phyloP scores from a whole-genome alignment of 2,113 vertebrate genomes.

The Datnioides undecimradiatus region DNA sequence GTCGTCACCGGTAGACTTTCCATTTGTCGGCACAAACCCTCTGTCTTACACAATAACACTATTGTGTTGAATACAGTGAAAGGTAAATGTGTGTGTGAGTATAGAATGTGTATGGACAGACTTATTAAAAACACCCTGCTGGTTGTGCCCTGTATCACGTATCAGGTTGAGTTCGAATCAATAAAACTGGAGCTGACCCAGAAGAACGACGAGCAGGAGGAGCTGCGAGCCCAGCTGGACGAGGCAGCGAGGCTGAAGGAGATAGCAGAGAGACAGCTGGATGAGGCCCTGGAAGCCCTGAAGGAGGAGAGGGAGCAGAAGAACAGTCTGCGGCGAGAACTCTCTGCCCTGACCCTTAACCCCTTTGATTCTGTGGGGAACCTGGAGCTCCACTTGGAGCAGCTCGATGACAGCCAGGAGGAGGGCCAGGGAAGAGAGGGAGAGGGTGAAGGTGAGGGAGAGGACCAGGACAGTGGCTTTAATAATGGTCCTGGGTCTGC shows the following conservation, averaged over 20 bases:
- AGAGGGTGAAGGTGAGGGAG: slow-evolving; percentile 72
- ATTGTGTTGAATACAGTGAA: too few species aligned
- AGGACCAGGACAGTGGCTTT: slow-evolving; percentile 85
- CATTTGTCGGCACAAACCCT: background rate
- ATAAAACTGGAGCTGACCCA: slow-evolving; percentile 86
- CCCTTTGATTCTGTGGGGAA: slow-evolving; percentile 82
- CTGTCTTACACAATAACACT: background rate
- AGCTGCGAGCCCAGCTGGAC: slow-evolving; percentile 83
- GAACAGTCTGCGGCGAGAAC: slow-evolving; percentile 84
- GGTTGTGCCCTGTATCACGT: background rate
- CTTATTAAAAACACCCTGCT: background rate
- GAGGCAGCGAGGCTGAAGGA: slow-evolving; percentile 83
- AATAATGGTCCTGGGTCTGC: slow-evolving; percentile 78
- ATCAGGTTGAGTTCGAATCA: slow-evolving; percentile 88
- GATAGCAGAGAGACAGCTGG: slow-evolving; percentile 86
- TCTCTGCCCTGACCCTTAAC: slow-evolving; percentile 81
- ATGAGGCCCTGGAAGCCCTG: slow-evolving; percentile 88
- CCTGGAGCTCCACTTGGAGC: slow-evolving; percentile 84
- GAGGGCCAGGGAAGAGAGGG: slow-evolving; percentile 62
- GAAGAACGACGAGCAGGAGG: slow-evolving; percentile 86
- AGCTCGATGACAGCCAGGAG: slow-evolving; percentile 80
- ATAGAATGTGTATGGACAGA: background rate
- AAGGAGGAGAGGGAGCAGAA: slow-evolving; percentile 90
- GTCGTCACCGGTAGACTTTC: background rate
- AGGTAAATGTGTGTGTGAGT: too few species aligned